Base-by-base conservation (phyloP, 2,113 vertebrate species). In the Heteronetta atricapilla region DNA sequence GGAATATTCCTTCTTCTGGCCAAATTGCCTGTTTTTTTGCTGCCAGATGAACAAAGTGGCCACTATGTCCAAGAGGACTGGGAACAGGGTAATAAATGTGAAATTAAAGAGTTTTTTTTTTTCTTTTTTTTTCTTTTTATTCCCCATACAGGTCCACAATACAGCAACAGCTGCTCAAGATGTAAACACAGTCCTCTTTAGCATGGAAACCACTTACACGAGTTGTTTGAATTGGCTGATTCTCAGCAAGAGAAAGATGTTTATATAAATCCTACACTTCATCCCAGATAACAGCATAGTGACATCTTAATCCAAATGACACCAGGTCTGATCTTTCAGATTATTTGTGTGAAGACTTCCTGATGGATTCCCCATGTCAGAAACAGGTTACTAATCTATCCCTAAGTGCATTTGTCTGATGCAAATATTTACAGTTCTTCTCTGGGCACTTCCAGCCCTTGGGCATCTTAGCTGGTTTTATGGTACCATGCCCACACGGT, bases 381-480 rank as follows among this genome's bases (percentile, higher is more conserved):
- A 86, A 95, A 64, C 72, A 72, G 29, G 52, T 70, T 79, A 38
- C 23, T 77, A 34, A 52, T 68, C 58, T 75, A 59, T 70, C 77
- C 87, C 59, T 33, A 88, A 60, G 29, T 36, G 56, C 60, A 60
- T 72, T 74, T 3, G 0, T 64, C 78, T 88, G 46, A 89, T 80
- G 52, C 17, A 93, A 94, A 76, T 82, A 82, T 88, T 86, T 73
- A 88, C 56, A 90, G 31, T n/a, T 86, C 63, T 86, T 86, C 33
- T 52, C 8, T 6, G 16, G 42, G 33, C 55, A 88, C 44, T 17
- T 48, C 38, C 63, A 63, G 33, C 74, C 64, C 38, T 95, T 62
- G 31, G 36, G 70, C 17, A 28, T 73, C 48, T 69, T 34, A 55
- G 33, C 10, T 2, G 40, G 62, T 82, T 89, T 81, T 17, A 50